Percentiles rank a stretch among this genome's conserved stretches.
These are phyloP conservation scores for Bombus waltoni DNA, from an alignment of 1,140 invertebrate species.

Conservation along the genomic window DNA sequence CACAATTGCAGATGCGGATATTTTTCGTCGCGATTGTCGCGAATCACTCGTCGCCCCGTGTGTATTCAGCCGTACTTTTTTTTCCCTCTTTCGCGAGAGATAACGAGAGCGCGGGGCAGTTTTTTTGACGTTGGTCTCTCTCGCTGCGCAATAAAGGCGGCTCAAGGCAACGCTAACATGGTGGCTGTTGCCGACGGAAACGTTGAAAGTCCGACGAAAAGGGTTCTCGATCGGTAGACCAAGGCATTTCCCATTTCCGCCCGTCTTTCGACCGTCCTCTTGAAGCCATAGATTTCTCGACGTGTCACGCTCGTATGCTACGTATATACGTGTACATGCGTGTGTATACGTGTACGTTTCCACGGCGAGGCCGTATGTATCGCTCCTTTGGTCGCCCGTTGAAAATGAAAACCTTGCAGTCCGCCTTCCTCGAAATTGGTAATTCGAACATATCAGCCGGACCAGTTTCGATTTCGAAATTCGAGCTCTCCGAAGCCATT, in stretches of 20 bases:
- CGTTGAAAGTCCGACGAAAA: slow-evolving; percentile 33
- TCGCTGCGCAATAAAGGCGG: slow-evolving; percentile 62
- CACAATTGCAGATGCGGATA: slow-evolving; percentile 13
- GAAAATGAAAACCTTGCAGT: slow-evolving; percentile 24
- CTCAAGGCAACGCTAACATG: slow-evolving; percentile 59
- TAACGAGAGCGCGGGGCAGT: slow-evolving; percentile 24
- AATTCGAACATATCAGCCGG: slow-evolving; percentile 19
- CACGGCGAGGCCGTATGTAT: neutral
- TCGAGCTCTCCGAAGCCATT: neutral
- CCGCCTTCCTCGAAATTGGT: slow-evolving; percentile 25
- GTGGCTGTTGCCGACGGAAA: slow-evolving; percentile 57
- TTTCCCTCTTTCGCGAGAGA: neutral
- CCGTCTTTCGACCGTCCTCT: neutral
- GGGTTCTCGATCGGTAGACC: slow-evolving; percentile 15
- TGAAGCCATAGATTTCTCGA: slow-evolving; percentile 42
- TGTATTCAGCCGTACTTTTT: neutral
- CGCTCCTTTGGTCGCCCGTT: neutral
- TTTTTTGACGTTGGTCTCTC: slow-evolving; percentile 36
- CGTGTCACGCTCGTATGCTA: neutral
- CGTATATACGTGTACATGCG: neutral
- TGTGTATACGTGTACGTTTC: neutral
- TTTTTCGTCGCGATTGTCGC: neutral
- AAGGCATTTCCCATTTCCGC: slow-evolving; percentile 45
- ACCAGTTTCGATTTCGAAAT: slow-evolving; percentile 22
- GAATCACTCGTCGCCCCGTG: neutral